Conservation (phyloP, 2,113 vertebrate species). For the Sebastes schlegelii region DNA sequence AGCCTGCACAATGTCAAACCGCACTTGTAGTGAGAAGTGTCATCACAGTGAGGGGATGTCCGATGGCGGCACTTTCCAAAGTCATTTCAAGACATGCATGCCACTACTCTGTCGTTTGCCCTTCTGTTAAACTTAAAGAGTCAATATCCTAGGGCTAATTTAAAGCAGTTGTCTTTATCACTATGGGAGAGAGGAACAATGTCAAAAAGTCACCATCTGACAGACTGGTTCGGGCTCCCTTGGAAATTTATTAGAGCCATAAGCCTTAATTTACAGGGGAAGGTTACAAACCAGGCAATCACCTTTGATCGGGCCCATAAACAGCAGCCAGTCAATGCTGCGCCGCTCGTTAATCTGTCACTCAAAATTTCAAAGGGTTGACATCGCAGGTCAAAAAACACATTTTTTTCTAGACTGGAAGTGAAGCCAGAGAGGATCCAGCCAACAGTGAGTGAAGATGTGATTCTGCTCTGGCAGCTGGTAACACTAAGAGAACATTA, state of each 20-base stretch:
- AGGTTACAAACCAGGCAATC: constrained; percentile 76
- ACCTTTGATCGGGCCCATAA: constrained; percentile 75
- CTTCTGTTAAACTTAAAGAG: constrained; percentile 71
- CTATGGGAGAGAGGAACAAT: constrained; percentile 66
- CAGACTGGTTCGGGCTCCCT: constrained; percentile 48
- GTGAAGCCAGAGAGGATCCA: constrained; percentile 30
- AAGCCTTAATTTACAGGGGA: constrained; percentile 74
- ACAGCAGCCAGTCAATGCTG: constrained; percentile 59
- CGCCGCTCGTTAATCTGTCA: constrained; percentile 59
- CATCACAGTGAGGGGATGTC: constrained; percentile 61
- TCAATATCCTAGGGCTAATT: constrained; percentile 71
- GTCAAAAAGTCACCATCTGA: constrained; percentile 71
- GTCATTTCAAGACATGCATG: constrained; percentile 62
- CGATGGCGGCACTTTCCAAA: constrained; percentile 71
- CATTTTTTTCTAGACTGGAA: constrained; percentile 54
- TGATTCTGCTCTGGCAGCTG: constrained; percentile 32
- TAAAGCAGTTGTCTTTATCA: constrained; percentile 71
- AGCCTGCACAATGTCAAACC: constrained; percentile 70
- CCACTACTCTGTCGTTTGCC: constrained; percentile 57
- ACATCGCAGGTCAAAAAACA: constrained; percentile 50
- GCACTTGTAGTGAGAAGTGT: constrained; percentile 66
- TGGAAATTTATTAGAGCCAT: constrained; percentile 74
- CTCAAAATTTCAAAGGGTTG: constrained; percentile 56
- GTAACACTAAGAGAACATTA: constrained; percentile 38
- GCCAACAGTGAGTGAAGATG: constrained; percentile 37